Conservation (phyloP, 2,888 invertebrate species). For the Craniophora ligustri region DNA sequence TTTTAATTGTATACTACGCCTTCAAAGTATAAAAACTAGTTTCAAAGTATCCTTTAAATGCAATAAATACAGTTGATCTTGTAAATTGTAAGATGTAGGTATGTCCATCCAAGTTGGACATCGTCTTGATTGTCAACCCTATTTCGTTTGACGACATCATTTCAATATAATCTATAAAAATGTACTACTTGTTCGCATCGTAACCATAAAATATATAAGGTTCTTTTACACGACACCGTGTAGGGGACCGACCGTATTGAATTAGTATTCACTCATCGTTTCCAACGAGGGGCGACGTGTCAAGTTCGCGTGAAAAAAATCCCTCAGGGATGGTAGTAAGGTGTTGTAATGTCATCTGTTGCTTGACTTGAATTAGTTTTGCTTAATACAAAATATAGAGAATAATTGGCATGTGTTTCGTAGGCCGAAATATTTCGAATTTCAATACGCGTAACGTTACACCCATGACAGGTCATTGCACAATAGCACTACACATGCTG, state of each 20-base stretch:
- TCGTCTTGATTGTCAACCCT: neutral
- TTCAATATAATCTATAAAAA: slow-evolving; percentile 30
- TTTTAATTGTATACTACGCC: too few relatives aligned
- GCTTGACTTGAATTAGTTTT: slow-evolving; percentile 41
- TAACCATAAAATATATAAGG: slow-evolving; percentile 18
- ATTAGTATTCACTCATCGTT: slow-evolving; percentile 54
- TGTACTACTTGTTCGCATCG: slow-evolving; percentile 8
- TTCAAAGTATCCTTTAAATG: too few relatives aligned
- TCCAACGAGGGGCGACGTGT: slow-evolving; percentile 42
- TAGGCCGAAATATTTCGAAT: neutral
- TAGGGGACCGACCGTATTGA: slow-evolving; percentile 18
- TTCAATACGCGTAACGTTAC: too few relatives aligned
- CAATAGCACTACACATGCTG: too few relatives aligned
- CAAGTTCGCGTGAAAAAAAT: slow-evolving; percentile 37
- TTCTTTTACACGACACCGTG: slow-evolving; percentile 22
- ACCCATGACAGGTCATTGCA: too few relatives aligned
- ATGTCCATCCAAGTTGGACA: too few relatives aligned
- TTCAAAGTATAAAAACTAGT: too few relatives aligned
- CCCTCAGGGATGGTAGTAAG: slow-evolving; percentile 21
- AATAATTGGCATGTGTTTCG: neutral
- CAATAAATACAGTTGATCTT: too few relatives aligned
- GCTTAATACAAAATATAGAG: neutral
- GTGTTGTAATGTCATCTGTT: slow-evolving; percentile 47
- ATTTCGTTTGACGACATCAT: slow-evolving; percentile 16
- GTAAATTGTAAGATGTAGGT: too few relatives aligned